phyloP scores from a whole-genome alignment of 2,113 vertebrate species.

The Chaetodon auriga region DNA sequence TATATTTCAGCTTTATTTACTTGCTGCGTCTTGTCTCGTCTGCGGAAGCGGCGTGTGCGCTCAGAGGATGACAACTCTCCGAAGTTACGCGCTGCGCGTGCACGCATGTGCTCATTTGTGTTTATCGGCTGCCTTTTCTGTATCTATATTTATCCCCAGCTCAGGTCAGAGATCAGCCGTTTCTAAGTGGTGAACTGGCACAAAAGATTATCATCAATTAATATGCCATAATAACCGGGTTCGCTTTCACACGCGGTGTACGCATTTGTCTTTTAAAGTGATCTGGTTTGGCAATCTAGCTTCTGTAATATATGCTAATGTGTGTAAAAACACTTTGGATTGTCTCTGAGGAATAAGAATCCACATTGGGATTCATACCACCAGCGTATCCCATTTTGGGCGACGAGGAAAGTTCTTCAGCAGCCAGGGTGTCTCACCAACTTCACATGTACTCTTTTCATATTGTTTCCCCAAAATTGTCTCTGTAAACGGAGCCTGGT shows the following conservation, averaged over 20 bases:
- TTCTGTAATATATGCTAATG: slow-evolving; percentile 80
- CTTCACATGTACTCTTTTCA: slow-evolving; percentile 45
- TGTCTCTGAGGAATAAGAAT: slow-evolving; percentile 78
- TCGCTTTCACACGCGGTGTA: slow-evolving; percentile 69
- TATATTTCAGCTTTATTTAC: slow-evolving; percentile 71
- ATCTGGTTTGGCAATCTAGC: slow-evolving; percentile 73
- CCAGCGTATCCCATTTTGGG: slow-evolving; percentile 43
- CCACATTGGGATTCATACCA: slow-evolving; percentile 62
- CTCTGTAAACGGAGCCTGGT: slow-evolving; percentile 42
- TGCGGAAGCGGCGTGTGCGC: not conserved
- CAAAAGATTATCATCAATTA: slow-evolving; percentile 78
- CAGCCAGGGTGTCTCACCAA: slow-evolving; percentile 47
- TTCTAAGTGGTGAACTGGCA: slow-evolving; percentile 79
- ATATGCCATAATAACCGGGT: slow-evolving; percentile 76
- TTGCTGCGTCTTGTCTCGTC: slow-evolving; percentile 35
- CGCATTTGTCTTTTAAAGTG: slow-evolving; percentile 81
- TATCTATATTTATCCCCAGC: slow-evolving; percentile 68
- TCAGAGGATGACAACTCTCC: slow-evolving; percentile 59
- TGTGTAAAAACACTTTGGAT: slow-evolving; percentile 73
- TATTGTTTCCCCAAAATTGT: slow-evolving; percentile 56
- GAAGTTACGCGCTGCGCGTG: slow-evolving; percentile 41
- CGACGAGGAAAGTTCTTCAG: slow-evolving; percentile 59
- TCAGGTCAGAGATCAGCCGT: slow-evolving; percentile 67
- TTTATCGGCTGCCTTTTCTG: slow-evolving; percentile 12
- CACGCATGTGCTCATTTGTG: not conserved